phyloP scores from a whole-genome alignment of 1,140 invertebrate species.

The Rhopalosiphum padi region DNA sequence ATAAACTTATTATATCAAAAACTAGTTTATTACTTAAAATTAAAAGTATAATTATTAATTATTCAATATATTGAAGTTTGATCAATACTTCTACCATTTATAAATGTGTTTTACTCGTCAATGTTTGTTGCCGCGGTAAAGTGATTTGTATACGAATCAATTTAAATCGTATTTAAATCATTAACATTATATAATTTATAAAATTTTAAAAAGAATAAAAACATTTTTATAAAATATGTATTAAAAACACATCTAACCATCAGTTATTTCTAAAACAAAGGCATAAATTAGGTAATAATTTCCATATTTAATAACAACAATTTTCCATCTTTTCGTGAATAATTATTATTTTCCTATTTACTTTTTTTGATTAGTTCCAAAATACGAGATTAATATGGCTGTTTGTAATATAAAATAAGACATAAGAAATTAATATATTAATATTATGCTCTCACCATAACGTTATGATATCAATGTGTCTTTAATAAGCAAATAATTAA shows the following conservation, averaged over 20 bases:
- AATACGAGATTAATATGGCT: neutral
- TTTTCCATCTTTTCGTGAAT: neutral
- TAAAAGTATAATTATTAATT: neutral
- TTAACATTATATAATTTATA: neutral
- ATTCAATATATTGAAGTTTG: neutral
- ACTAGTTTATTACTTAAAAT: neutral
- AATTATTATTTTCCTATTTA: neutral
- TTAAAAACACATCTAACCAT: neutral
- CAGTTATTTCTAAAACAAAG: neutral
- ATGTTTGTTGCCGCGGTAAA: neutral
- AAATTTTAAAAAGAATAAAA: neutral
- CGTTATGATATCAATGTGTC: neutral
- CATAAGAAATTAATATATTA: neutral
- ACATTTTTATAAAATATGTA: too few species aligned
- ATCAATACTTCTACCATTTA: neutral
- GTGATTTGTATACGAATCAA: neutral
- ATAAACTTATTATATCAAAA: neutral
- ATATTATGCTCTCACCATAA: neutral
- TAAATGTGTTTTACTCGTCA: neutral
- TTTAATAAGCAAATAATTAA: neutral
- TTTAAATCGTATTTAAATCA: neutral
- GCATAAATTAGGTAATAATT: neutral
- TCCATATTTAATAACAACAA: neutral
- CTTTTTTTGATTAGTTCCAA: neutral
- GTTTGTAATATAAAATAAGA: neutral